These are phyloP conservation scores for Enchytraeus crypticus DNA, from an alignment of 2,888 invertebrate species.

Conservation along the genomic window DNA sequence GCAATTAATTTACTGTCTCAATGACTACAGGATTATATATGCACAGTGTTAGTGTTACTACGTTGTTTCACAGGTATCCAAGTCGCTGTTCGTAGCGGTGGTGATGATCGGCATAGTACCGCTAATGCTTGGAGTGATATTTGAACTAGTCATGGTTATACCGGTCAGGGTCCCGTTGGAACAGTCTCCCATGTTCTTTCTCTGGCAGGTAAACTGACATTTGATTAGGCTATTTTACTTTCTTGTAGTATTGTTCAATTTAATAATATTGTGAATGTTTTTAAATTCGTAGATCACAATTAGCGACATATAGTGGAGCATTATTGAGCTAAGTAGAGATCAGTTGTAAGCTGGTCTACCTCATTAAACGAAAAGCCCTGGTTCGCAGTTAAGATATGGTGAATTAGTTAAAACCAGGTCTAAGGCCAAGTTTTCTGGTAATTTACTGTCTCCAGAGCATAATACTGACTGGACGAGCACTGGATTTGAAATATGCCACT, in stretches of 20 bases:
- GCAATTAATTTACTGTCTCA: not conserved
- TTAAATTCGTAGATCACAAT: not conserved
- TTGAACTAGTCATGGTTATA: constrained; percentile 79
- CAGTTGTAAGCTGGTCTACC: too few species aligned
- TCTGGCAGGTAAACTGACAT: constrained; percentile 50
- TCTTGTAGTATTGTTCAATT: too few species aligned
- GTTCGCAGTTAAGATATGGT: too few species aligned
- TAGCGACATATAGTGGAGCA: not conserved
- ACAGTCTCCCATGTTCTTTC: constrained; percentile 65
- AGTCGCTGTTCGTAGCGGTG: constrained; percentile 61
- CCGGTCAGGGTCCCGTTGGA: constrained; percentile 84
- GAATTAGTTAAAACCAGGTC: too few species aligned
- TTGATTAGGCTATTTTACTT: not conserved
- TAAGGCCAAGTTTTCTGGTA: too few species aligned
- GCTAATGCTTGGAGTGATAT: constrained; percentile 76
- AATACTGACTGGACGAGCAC: too few species aligned
- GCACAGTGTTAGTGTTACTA: not conserved
- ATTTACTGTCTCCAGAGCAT: too few species aligned
- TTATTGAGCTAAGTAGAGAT: too few species aligned
- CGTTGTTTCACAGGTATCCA: constrained; percentile 54
- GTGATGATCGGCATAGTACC: constrained; percentile 78
- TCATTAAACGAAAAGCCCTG: too few species aligned
- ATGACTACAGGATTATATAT: not conserved
- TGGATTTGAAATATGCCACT: too few species aligned
- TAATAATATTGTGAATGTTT: not conserved